phyloP scores from a whole-genome alignment of 2,797 vertebrate species.

The Ctenopoma kingsleyae region DNA sequence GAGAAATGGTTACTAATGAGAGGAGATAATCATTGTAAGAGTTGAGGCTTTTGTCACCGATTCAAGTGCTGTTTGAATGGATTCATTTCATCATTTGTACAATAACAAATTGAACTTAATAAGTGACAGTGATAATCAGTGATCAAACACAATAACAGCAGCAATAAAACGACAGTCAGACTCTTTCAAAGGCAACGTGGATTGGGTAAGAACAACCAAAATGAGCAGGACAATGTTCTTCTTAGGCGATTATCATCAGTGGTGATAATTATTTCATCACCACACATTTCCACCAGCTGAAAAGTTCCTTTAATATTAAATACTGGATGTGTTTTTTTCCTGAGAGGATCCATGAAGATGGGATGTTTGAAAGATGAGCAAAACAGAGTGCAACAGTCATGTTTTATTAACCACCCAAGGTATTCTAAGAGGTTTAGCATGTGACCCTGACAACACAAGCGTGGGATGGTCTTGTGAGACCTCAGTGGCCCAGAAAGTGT shows the following conservation, averaged over 20 bases:
- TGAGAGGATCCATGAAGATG: neutral
- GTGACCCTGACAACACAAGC: no score
- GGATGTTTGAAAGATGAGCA: no score
- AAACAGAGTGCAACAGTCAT: no score
- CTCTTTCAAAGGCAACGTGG: slow-evolving; percentile 32
- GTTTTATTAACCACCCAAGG: no score
- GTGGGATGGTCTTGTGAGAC: no score
- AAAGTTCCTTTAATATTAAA: slow-evolving; percentile 16
- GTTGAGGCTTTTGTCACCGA: slow-evolving; percentile 59
- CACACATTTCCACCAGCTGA: slow-evolving; percentile 10
- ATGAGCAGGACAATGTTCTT: slow-evolving; percentile 44
- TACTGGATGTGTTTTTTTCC: slow-evolving; percentile 13
- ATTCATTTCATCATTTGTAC: slow-evolving; percentile 65
- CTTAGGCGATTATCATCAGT: slow-evolving; percentile 36
- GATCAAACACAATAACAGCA: slow-evolving; percentile 50
- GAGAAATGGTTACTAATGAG: slow-evolving; percentile 72
- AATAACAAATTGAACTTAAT: slow-evolving; percentile 75
- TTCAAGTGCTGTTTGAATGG: slow-evolving; percentile 54
- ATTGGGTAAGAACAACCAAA: slow-evolving; percentile 32
- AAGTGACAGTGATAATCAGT: slow-evolving; percentile 67
- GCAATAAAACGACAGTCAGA: slow-evolving; percentile 34
- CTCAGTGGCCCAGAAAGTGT: no score
- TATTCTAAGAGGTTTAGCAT: no score
- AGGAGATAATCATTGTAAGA: slow-evolving; percentile 62
- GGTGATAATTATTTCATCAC: slow-evolving; percentile 35